Evolutionary conservation across 1,140 invertebrate genomes (phyloP), one percentile per base, ranked within the genome.

Genomic region (Hormaphis cornu): DNA sequence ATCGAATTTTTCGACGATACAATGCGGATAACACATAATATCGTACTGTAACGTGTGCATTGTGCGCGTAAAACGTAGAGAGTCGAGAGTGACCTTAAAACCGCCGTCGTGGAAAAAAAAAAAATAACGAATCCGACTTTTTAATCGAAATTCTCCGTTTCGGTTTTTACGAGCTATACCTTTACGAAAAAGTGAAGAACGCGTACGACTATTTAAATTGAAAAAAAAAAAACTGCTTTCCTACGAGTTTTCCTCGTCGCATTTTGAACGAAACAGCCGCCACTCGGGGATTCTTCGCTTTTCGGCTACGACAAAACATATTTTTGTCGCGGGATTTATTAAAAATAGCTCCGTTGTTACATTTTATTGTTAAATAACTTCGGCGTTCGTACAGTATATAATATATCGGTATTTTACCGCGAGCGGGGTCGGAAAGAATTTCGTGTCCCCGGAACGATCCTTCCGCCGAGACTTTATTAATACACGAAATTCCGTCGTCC

Each of bases 401-500:
- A n/a, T n/a, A n/a, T n/a, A n/a, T n/a, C n/a, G n/a, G n/a, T n/a
- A 46, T 46, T 46, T n/a, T n/a, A n/a, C 16, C 12, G 37, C 7
- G 37, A 40, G 37, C 7, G 37, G 14, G 37, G 14, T 7, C 7
- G 37, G 14, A n/a, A 46, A 46, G n/a, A n/a, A 42, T n/a, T n/a
- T n/a, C 14, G 8, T 56, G 26, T 35, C 24, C 28, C 26, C 28
- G 1, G 44, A 6, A 48, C 26, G 48, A 33, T 20, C 35, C 33
- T 42, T 37, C 8, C 10, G 18, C 1, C 7, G 50, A 16, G 44
- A 66, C 42, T 50, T 66, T 66, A 66, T 66, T 66, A 66, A 35
- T 66, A 50, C 9, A 33, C 30, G 44, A 48, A 66, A 66, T 66
- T 66, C 61, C 61, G 33, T 63, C 59, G 33, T 30, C 33, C 59